phyloP scores from a whole-genome alignment of 2,888 invertebrate species.

The Pristionchus japonicus region DNA sequence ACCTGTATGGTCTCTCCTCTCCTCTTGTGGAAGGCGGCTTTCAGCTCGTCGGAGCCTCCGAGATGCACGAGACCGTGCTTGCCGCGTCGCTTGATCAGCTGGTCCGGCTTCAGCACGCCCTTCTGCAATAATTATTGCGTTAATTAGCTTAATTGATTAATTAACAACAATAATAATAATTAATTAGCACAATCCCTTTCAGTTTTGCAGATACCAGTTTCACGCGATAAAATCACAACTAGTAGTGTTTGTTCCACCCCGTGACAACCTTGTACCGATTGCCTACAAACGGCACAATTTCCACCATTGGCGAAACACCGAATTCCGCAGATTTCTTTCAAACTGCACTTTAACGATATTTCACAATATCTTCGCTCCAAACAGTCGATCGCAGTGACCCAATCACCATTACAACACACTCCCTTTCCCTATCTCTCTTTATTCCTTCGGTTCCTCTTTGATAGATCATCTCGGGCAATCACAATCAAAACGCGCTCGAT shows the following conservation, averaged over 20 bases:
- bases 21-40: constrained; percentile 89
- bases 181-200: too few species aligned
- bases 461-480: background rate
- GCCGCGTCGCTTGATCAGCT: constrained; percentile 96
- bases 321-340: background rate
- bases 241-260: background rate
- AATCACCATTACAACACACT: constrained; percentile 14
- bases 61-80: constrained; percentile 97
- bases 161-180: background rate
- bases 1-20: constrained; percentile 53
- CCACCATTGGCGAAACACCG: background rate
- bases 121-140: constrained; percentile 80
- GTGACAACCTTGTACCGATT: background rate
- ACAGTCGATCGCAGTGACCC: background rate
- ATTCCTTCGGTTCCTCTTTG: background rate
- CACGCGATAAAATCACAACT: background rate
- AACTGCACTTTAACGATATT: background rate
- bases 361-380: background rate
- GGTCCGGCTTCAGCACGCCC: constrained; percentile 98
- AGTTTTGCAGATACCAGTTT: background rate
- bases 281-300: background rate
- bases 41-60: constrained; percentile 86
- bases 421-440: background rate
- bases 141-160: too few species aligned
- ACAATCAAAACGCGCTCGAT: background rate